Percentiles rank a stretch among this genome's conserved stretches.
phyloP scores from a whole-genome alignment of 2,797 vertebrate genomes.

The Craterocephalus amniculus region DNA sequence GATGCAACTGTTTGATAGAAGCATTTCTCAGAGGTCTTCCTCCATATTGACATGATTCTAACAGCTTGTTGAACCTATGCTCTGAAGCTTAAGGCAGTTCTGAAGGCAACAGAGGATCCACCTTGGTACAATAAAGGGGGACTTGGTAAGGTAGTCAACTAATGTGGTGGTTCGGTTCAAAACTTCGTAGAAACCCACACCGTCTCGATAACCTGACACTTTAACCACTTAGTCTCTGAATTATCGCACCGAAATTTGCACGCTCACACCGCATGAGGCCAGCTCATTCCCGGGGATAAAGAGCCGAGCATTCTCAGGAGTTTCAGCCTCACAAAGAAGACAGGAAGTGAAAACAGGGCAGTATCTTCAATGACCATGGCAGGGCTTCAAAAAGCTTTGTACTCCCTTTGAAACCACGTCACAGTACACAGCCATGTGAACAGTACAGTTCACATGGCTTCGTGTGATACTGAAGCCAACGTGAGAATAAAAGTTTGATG shows the following conservation, averaged over 20 bases:
- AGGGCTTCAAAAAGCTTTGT: conserved; percentile 22
- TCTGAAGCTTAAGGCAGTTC: not conserved
- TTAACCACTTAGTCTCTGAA: not conserved
- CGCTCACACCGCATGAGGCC: not conserved
- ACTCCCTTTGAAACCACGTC: conserved; percentile 6
- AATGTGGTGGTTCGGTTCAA: no score
- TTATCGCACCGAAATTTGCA: not conserved
- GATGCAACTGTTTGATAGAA: no score
- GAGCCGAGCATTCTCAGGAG: conserved; percentile 4
- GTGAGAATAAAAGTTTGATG: conserved; percentile 1
- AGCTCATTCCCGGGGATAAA: not conserved
- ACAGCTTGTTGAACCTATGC: no score
- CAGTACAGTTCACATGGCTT: conserved; percentile 18
- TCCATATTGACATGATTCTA: no score
- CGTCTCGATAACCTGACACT: not conserved
- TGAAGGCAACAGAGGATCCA: not conserved
- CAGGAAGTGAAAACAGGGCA: conserved; percentile 18
- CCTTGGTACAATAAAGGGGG: not conserved
- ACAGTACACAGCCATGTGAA: conserved; percentile 8
- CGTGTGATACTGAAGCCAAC: conserved; percentile 14
- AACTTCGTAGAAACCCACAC: no score
- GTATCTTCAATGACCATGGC: conserved; percentile 15
- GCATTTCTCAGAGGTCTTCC: no score
- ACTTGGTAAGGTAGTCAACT: not conserved
- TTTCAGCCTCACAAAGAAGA: conserved; percentile 13